Evolutionary conservation across 2,113 vertebrate genomes (phyloP).

Genomic region (Phycodurus eques): DNA sequence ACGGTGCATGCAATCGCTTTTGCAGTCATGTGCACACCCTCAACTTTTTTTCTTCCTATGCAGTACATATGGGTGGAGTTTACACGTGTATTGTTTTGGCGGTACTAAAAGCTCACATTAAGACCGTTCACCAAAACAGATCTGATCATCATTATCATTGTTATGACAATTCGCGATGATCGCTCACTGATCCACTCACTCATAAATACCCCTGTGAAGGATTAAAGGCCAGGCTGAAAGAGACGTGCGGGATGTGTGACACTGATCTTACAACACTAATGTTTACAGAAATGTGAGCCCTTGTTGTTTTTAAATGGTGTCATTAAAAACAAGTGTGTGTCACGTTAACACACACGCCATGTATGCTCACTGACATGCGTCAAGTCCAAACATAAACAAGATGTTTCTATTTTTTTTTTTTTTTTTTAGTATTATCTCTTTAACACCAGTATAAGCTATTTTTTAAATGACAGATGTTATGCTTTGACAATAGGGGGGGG

Average conservation of each 20-base stretch:
- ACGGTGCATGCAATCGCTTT: background rate
- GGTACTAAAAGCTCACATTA: constrained; percentile 24
- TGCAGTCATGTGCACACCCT: background rate
- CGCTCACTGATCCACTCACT: constrained; percentile 39
- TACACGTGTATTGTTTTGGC: constrained; percentile 44
- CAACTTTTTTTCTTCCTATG: background rate
- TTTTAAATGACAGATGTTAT: constrained; percentile 50
- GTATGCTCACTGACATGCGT: constrained; percentile 12
- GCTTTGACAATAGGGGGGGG: background rate
- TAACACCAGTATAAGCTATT: constrained; percentile 40
- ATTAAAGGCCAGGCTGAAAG: constrained; percentile 42
- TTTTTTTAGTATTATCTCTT: constrained; percentile 23
- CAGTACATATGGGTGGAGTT: constrained; percentile 21
- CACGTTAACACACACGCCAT: constrained; percentile 17
- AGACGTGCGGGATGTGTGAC: constrained; percentile 19
- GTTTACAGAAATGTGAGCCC: constrained; percentile 29
- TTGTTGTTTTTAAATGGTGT: constrained; percentile 42
- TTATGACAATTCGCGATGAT: constrained; percentile 38
- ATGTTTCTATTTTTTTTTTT: constrained; percentile 44
- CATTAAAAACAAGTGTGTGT: constrained; percentile 24
- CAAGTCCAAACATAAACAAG: constrained; percentile 17
- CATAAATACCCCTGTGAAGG: constrained; percentile 54
- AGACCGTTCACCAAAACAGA: constrained; percentile 52
- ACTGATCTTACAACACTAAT: constrained; percentile 39
- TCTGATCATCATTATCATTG: constrained; percentile 44